Base-by-base conservation (phyloP, 1,140 invertebrate species). In the Penaeus indicus region DNA sequence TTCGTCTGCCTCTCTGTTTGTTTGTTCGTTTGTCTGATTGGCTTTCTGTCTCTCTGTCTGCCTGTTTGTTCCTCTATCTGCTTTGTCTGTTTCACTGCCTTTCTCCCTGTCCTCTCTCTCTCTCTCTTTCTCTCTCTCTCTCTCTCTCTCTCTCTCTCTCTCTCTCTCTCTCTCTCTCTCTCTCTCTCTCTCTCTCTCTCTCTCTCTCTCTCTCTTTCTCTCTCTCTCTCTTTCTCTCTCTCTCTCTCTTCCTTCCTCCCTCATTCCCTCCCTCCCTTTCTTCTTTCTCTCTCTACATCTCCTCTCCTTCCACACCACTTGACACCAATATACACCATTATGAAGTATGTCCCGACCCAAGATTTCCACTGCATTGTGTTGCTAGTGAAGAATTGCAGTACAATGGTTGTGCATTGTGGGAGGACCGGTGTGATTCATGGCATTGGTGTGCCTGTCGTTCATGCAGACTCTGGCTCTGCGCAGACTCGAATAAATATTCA, bases 11-110 rank as follows among this genome's bases (percentile, higher is more conserved):
- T 80, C 78, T 80, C 78, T 80, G 38, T 54, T 54, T 47, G 27
- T 80, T 38, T 80, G 21, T 3, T 38, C 60, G 27, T 80, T 38
- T 54, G 27, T 54, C 78, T 80, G 4, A 54, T 10, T 18, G 4
- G 4, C 77, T 79, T 38, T 79, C 77, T 79, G 27, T 79, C 77
- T 79, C 22, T 79, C 77, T 47, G 22, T 79, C 77, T 79, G 42
- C 54, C 38, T 42, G 22, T 79, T 25, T 54, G 16, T 77, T 19
- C 32, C 21, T 77, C 25, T 27, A 7, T 77, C 22, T 1, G 16
- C 32, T n/a, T 38, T 54, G 27, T 54, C 78, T 54, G 21, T 54
- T 47, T 54, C 42, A 11, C 78, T 54, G 21, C 19, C 78, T 60
- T 61, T 38, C 54, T 16, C 19, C 62, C 80, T 38, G 1, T 16